A percentile compares a stretch with the other conserved stretches of the same genome.
phyloP scores from a whole-genome alignment of 2,888 invertebrate genomes.

The Pemphredon lugubris region DNA sequence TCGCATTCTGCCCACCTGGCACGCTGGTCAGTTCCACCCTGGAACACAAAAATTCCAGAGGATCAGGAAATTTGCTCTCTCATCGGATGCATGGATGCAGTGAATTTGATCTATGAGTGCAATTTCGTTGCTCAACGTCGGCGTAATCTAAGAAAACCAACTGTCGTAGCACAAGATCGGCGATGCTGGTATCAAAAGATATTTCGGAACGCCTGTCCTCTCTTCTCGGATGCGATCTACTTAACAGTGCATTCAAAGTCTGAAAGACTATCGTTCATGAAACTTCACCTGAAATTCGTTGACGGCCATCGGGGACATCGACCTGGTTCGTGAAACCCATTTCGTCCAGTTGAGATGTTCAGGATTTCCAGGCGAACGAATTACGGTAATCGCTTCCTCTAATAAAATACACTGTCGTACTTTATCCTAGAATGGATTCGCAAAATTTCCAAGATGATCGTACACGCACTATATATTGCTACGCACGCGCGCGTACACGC shows the following conservation, averaged over 20 bases:
- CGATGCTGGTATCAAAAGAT: constrained; percentile 46
- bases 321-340: constrained; percentile 45
- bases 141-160: constrained; percentile 50
- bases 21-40: constrained; percentile 82
- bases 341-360: constrained; percentile 48
- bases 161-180: constrained; percentile 36
- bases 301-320: constrained; percentile 46
- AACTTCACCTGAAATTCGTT: constrained; percentile 61
- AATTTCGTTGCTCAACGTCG: constrained; percentile 47
- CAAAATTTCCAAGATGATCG: constrained; percentile 11
- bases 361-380: constrained; percentile 32
- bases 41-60: constrained; percentile 81
- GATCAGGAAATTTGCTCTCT: constrained; percentile 66
- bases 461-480: constrained; percentile 36
- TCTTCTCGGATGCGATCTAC: constrained; percentile 32
- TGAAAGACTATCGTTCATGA: constrained; percentile 46
- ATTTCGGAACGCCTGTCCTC: constrained; percentile 33
- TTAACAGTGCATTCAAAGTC: constrained; percentile 49
- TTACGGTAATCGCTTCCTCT: constrained; percentile 22
- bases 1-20: constrained; percentile 83
- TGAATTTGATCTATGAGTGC: constrained; percentile 58
- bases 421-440: constrained; percentile 1
- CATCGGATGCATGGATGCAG: constrained; percentile 56
- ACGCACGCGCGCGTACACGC: constrained; percentile 52
- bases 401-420: constrained; percentile 17